Base-by-base conservation (phyloP, 2,113 vertebrate species). In the Triplophysa rosa region DNA sequence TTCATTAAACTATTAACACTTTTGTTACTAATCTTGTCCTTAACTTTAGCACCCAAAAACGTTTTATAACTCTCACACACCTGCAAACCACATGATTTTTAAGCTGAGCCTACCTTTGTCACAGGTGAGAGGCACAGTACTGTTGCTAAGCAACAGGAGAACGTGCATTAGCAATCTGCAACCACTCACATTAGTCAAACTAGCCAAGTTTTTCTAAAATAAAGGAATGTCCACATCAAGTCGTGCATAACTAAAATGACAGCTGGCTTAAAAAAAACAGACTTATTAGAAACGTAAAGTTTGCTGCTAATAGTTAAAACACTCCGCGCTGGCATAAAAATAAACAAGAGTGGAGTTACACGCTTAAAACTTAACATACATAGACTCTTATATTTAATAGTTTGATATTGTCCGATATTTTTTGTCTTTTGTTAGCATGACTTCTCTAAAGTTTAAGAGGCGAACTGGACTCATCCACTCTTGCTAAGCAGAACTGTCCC, bases 401-500 rank as follows among this genome's bases (percentile, higher is more conserved):
- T 33, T 8, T 37, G 33, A 7, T 3, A 19, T 52, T 17, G 2
- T 69, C 78, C 33, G 21, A 73, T 7, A 16, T 5, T 85, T 69
- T 79, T 85, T 72, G 78, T 58, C 80, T 85, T 42, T 80, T 82
- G 58, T 84, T 78, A 80, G 64, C 74, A n/a, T 75, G 62, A 88
- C 37, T 70, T 73, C 71, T 47, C 52, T 16, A 58, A 72, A 58
- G 19, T 66, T 81, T 37, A 40, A 75, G 81, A 70, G 79, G 62
- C 61, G 23, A 70, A 64, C 49, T 77, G 81, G 80, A 86, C 67
- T 85, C 90, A 92, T 66, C 78, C 92, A 85, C 82, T 83, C 91
- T 2, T 93, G 93, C 91, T 93, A 45, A 68, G 59, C 23, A 24
- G 8, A 0, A 23, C 19, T 81, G 67, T 81, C 91, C 90, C 88